Conservation (phyloP, 2,113 vertebrate species). For the Cheirogaleus medius region DNA sequence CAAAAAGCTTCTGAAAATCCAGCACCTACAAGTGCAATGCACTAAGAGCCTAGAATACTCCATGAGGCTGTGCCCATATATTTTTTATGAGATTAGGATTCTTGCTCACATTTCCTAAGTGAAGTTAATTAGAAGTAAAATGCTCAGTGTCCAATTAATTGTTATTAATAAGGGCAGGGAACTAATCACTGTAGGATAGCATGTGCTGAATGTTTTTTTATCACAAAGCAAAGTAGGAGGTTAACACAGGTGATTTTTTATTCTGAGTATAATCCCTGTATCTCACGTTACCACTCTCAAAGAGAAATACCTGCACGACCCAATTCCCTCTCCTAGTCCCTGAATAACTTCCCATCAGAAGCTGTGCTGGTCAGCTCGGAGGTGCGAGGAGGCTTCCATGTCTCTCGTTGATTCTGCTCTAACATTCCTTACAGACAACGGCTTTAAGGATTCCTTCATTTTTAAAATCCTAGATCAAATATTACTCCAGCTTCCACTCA, state of each 20-base stretch:
- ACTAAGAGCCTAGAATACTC: neutral
- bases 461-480: neutral
- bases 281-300: neutral
- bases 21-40: rapidly evolving
- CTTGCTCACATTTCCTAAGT: neutral
- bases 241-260: neutral
- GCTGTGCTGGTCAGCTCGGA: rapidly evolving
- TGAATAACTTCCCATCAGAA: neutral
- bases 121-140: neutral
- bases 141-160: neutral
- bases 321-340: rapidly evolving
- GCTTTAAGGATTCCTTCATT: neutral
- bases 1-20: slow-evolving; percentile 15
- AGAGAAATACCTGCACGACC: too few species aligned
- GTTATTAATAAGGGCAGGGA: neutral
- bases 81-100: neutral
- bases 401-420: neutral
- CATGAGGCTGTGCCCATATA: rapidly evolving
- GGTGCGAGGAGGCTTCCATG: rapidly evolving
- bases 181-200: neutral
- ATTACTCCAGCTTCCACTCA: neutral
- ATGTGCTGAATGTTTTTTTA: neutral
- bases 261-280: neutral
- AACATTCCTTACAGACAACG: neutral
- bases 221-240: neutral